Percentiles rank a stretch among this genome's conserved stretches.
phyloP scores from a whole-genome alignment of 2,113 vertebrate species.

The Cebidichthys violaceus region DNA sequence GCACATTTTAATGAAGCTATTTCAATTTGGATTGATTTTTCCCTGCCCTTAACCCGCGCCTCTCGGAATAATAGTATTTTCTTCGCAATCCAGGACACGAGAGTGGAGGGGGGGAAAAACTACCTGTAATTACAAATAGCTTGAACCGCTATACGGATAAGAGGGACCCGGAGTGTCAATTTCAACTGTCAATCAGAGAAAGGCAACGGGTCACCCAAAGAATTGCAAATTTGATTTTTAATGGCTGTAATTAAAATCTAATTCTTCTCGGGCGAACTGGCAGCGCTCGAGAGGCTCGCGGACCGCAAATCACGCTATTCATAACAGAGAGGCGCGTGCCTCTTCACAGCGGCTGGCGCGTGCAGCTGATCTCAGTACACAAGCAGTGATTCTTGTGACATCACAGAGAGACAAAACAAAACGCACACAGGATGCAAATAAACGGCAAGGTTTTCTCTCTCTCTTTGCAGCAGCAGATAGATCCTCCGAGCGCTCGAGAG shows the following conservation, averaged over 20 bases:
- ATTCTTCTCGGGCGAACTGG: conserved; percentile 88
- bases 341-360: conserved; percentile 64
- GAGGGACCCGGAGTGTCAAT: conserved; percentile 97
- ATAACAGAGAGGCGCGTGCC: conserved; percentile 72
- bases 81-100: conserved; percentile 93
- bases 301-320: conserved; percentile 84
- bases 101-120: conserved; percentile 81
- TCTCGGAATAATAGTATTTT: conserved; percentile 95
- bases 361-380: conserved; percentile 78
- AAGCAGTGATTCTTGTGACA: conserved; percentile 78
- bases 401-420: conserved; percentile 69
- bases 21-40: conserved; percentile 96
- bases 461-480: neutral
- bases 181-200: conserved; percentile 96
- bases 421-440: conserved; percentile 17
- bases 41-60: conserved; percentile 94
- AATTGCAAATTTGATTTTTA: conserved; percentile 99
- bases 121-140: conserved; percentile 99
- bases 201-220: conserved; percentile 95
- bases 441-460: neutral
- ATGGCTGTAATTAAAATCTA: conserved; percentile 99
- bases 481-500: neutral
- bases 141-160: conserved; percentile 92
- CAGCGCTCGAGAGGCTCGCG: conserved; percentile 80
- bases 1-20: conserved; percentile 93